These are phyloP conservation scores for Micrasema minimum DNA, from an alignment of 1,140 invertebrate genomes.

Conservation along the genomic window DNA sequence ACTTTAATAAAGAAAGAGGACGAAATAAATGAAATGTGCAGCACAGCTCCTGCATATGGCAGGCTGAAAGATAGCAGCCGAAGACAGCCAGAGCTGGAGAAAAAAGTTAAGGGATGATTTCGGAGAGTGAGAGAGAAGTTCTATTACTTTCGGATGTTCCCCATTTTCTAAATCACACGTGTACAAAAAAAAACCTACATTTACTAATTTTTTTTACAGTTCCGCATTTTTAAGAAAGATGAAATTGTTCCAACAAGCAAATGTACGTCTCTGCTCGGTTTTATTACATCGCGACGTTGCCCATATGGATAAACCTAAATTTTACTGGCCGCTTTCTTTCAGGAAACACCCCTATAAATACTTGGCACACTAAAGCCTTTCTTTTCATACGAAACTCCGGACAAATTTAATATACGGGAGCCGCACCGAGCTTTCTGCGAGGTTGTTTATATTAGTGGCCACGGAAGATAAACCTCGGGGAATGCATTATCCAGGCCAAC, in stretches of 20 bases:
- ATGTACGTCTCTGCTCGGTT: background rate
- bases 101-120: no score
- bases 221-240: no score
- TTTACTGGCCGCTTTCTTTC: constrained; percentile 20
- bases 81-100: no score
- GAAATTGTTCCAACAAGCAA: background rate
- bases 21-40: no score
- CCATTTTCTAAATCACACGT: no score
- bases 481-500: constrained; percentile 16
- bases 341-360: constrained; percentile 18
- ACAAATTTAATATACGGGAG: constrained; percentile 29
- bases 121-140: no score
- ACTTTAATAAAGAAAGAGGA: no score
- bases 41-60: no score
- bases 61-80: no score
- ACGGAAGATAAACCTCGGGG: constrained; percentile 11
- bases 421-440: constrained; percentile 1
- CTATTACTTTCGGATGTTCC: no score
- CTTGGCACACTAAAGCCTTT: constrained; percentile 14
- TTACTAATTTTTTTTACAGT: no score
- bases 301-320: constrained; percentile 24
- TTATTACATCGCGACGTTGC: constrained; percentile 4
- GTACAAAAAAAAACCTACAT: no score
- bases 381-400: constrained; percentile 19
- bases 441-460: constrained; percentile 30